Base-by-base conservation (phyloP, 2,797 vertebrate genomes). In the Nannoperca obscura region DNA sequence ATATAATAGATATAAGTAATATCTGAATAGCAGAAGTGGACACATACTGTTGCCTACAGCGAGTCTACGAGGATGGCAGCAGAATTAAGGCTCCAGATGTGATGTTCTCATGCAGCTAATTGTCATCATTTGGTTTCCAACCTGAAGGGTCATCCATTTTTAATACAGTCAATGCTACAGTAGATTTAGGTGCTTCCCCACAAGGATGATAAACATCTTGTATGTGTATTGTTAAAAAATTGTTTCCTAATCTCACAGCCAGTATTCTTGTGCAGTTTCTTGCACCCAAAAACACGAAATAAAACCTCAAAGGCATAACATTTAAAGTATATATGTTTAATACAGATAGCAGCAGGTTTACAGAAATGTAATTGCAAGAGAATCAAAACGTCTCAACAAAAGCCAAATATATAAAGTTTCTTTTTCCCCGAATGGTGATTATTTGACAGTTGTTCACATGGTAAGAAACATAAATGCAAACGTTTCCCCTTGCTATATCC, bases 261-360 rank as follows among this genome's bases (percentile, higher is more conserved):
- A 46, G 1, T 54, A 27, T 55, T 54, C 13, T 46, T 40, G 7
- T 55, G 6, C 13, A 61, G 20, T 7, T 42, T 2, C 4, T 32
- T 11, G 24, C 5, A 60, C 1, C n/a, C 58, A 36, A 63, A 54
- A 46, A 7, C 6, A 60, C 47, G 2, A 77, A 87, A 79, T 55
- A 52, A 80, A 73, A 71, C 3, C 27, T 30, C 46, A 64, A 54
- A 86, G 42, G 22, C 38, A 1, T 13, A 17, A 54, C 3, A 66
- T 46, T 78, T 76, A 57, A 81, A 58, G 74, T 89, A 95, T 91
- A 89, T 92, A 89, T 76, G 88, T 97, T 97, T 98, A 96, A 96
- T 97, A 95, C 95, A 91, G 95, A 96, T 96, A 96, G 96, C 95
- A 97, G 96, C 95, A 96, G 69, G 94, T 96, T 96, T 97, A 98